Base-by-base conservation (phyloP, 1,140 invertebrate genomes). In the Plutomurus gul region DNA sequence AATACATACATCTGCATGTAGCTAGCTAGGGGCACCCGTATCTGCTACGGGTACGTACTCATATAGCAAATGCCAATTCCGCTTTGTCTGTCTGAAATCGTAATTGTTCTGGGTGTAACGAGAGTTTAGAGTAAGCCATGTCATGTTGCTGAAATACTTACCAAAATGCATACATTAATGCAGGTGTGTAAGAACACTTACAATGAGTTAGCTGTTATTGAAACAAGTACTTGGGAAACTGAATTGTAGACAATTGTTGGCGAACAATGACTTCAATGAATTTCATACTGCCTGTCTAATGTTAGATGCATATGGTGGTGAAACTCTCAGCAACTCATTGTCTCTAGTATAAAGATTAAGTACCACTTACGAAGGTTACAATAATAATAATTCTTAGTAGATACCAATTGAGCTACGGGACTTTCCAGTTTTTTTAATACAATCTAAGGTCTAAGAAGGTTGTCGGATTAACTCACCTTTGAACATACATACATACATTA, bases 321-420 rank as follows among this genome's bases (percentile, higher is more conserved):
- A 51, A 39, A 39, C 13, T 51, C n/a, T n/a, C n/a, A n/a, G n/a
- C n/a, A 51, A 16, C 4, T 51, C 7, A n/a, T 25, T 51, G 18
- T 8, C 25, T 1, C 18, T 51, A 51, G 43, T n/a, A n/a, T n/a
- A n/a, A n/a, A n/a, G n/a, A n/a, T n/a, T n/a, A n/a, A n/a, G n/a
- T n/a, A n/a, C n/a, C n/a, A n/a, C n/a, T n/a, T n/a, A 8, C n/a
- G 18, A 65, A 65, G 56, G 25, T 25, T 33, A 65, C 27, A 30
- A 65, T 65, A 65, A 65, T 65, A 65, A 65, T 49, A 65, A 65
- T 36, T 65, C 36, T 16, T 65, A 33, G 56, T 36, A 4, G 27
- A 30, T 65, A 65, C 56, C 36, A 30, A 65, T 65, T 65, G 56
- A 65, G 56, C 56, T 65, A 56, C 11, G 36, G 56, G 13, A 65